Base-by-base conservation (phyloP, 2,797 vertebrate species). In the Dryobates pubescens region DNA sequence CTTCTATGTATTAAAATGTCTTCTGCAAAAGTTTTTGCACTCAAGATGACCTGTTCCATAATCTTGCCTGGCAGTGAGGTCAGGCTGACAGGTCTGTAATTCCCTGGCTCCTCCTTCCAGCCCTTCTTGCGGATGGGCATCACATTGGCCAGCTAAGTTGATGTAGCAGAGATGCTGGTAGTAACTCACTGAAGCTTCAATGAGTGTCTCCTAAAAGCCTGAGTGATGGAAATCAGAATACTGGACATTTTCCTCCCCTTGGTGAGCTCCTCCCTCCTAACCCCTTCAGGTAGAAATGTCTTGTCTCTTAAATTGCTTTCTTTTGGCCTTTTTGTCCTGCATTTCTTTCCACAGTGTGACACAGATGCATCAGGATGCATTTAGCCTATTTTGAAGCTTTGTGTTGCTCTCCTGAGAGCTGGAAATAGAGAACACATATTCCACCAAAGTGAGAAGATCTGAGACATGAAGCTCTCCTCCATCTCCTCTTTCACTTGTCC, bases 171-270 rank as follows among this genome's bases (percentile, higher is more conserved):
- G 30, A 22, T 53, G 20, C 41, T 82, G 36, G 8, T 32, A n/a
- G 34, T n/a, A 86, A 41, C 11, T 41, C 36, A 62, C 1, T 18
- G 41, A 71, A 72, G 8, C 18, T 36, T 86, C 34, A 45, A 9
- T 29, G 18, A 5, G 1, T 45, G 7, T 5, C 74, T 32, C 17
- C 29, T 71, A 36, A 68, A 89, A 5, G 5, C 51, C 36, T 23
- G 45, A 67, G 19, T 0, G 2, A 61, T 0, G 7, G 11, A 51
- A 83, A 63, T 18, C 17, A 32, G 13, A 62, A 68, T 6, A 41
- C 4, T 74, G 8, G 30, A 15, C 2, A 5, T 38, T 61, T 88
- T 45, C 14, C 9, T 26, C 20, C 8, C 36, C 14, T 61, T 41
- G 6, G 3, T 34, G 18, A 45, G 4, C 3, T 76, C 26, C 59